Conservation (phyloP, 2,888 invertebrate species). For the Idaea aversata region DNA sequence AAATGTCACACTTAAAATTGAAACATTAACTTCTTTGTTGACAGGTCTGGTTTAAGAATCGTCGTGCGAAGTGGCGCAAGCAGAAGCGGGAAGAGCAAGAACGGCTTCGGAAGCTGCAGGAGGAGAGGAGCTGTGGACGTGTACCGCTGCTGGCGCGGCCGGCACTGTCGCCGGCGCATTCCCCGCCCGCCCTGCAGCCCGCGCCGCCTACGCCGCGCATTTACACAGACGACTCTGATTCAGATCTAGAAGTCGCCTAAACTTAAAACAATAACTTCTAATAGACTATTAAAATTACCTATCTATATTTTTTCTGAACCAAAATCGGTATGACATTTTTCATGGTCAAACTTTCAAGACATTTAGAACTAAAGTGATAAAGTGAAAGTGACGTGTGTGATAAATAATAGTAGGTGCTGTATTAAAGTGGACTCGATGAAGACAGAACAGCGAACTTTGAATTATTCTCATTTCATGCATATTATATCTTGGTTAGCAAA, state of each 20-base stretch:
- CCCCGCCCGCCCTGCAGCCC: conserved; percentile 44
- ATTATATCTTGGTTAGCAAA: neutral
- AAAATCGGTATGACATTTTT: neutral
- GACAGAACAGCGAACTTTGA: neutral
- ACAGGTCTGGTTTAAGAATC: conserved; percentile 98
- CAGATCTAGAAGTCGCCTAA: conserved; percentile 91
- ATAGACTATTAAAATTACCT: neutral
- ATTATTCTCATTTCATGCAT: neutral
- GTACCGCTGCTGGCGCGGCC: conserved; percentile 54
- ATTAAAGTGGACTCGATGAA: neutral
- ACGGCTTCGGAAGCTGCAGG: conserved; percentile 88
- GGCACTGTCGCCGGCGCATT: conserved; percentile 42
- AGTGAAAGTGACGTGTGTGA: neutral
- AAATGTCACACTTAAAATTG: no score
- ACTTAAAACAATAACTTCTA: conserved; percentile 7
- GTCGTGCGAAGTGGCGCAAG: conserved; percentile 97
- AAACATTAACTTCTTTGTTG: conserved; percentile 40
- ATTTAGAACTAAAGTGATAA: neutral
- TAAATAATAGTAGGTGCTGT: neutral
- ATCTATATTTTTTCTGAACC: neutral
- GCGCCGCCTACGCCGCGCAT: conserved; percentile 57
- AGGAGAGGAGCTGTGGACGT: conserved; percentile 83
- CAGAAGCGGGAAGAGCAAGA: conserved; percentile 95
- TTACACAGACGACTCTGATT: conserved; percentile 87
- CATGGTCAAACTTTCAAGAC: neutral